Evolutionary conservation across 2,888 invertebrate species (phyloP), one percentile per base, ranked within the genome.

Genomic region (Lepetodrilus schrolli): DNA sequence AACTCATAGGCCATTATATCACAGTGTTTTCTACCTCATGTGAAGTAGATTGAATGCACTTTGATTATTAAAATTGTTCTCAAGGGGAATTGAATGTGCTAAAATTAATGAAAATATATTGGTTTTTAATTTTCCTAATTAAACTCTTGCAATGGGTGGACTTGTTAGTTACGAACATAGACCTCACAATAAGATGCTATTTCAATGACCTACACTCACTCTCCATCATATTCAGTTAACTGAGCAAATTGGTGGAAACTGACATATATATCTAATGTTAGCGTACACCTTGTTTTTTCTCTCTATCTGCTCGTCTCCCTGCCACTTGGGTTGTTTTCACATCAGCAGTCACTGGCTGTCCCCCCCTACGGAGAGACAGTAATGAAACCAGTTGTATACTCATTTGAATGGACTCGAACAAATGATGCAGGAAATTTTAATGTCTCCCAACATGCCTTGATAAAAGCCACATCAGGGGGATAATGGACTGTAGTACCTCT

Each of bases 371-470:
- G 58, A 58, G 58, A 34, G 1, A 7, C 43, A 58, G 58, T 26
- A 30, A 58, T 58, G 34, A 58, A 21, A 13, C 30, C 58, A 30
- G 58, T 30, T 58, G 58, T 58, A 58, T 58, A 30, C 34, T 58
- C 58, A 58, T 58, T 30, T 13, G 58, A 58, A 26, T 7, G 34
- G 58, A 58, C 58, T 30, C 26, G 26, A 30, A 47, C 68, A 68
- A 68, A 68, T 68, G 23, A 68, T 30, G 68, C 68, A 68, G 47
- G 47, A 68, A 68, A 68, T 68, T 68, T 68, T 68, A 68, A 68
- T 68, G 68, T 68, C 68, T 43, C 47, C 47, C 47, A 47, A 47
- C 68, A 47, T 68, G 68, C 68, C 26, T 47, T 47, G 47, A 58
- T 58, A 30, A 58, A 58, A 58, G 58, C 26, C 58, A 23, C 58